Evolutionary conservation across 1,140 invertebrate genomes (phyloP), one percentile per base, ranked within the genome.

Genomic region (Metaphire vulgaris): DNA sequence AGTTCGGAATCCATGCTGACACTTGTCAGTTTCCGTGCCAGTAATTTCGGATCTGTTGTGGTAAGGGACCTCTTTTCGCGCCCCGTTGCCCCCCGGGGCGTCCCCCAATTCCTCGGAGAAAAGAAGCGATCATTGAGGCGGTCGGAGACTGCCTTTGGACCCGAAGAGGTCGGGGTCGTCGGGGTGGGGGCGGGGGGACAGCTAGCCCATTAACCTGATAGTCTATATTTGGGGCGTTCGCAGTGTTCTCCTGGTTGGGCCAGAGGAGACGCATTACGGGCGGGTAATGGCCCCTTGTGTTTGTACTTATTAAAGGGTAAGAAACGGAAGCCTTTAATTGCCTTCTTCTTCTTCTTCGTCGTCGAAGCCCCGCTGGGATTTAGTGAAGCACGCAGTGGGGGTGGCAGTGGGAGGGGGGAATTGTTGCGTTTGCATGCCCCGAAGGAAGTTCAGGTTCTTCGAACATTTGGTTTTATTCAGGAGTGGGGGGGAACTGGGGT

Each of bases 391-490:
- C n/a, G n/a, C n/a, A n/a, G n/a, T n/a, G n/a, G n/a, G n/a, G n/a
- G n/a, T n/a, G n/a, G n/a, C n/a, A n/a, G n/a, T n/a, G 6, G 41
- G 41, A 21, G 41, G 21, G 6, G 41, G 41, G 6, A 56, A 56
- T 56, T 56, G 41, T 56, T 56, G 41, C 41, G 21, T 56, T 12
- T 56, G 41, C n/a, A n/a, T 56, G 41, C 41, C 41, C 41, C 21
- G 6, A 21, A 56, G 41, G 41, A 73, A 71, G 69, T 82, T 14
- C 84, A 90, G 96, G 96, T 98, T 98, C 81, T 89, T 89, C 73
- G 89, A 89, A n/a, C n/a, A n/a, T n/a, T n/a, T n/a, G n/a, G n/a
- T n/a, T n/a, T n/a, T n/a, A n/a, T n/a, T n/a, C n/a, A n/a, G n/a
- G n/a, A n/a, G n/a, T n/a, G n/a, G n/a, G n/a, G n/a, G n/a, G n/a